phyloP scores from a whole-genome alignment of 2,888 invertebrate genomes.

The Cephus spinipes region DNA sequence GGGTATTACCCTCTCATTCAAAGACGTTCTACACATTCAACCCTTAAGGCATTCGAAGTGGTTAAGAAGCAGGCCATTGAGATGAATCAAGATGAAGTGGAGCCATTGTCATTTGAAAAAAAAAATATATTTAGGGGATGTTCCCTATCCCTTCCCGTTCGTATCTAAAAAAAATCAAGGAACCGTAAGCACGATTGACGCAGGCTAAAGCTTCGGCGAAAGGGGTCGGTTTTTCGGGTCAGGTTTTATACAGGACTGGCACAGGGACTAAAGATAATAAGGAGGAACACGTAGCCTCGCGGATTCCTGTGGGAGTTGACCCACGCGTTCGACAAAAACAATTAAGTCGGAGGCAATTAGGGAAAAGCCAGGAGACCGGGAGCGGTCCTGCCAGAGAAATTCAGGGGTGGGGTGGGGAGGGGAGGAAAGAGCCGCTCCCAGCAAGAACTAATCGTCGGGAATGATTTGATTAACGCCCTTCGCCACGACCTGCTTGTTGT shows the following conservation, averaged over 20 bases:
- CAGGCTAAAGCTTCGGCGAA: no score
- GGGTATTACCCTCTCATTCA: conserved; percentile 28
- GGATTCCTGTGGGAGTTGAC: not conserved
- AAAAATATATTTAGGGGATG: no score
- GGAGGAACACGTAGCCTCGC: no score
- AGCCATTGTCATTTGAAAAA: not conserved
- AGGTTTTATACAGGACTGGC: no score
- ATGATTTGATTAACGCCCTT: conserved; percentile 47
- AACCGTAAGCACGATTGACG: no score
- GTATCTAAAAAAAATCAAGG: no score
- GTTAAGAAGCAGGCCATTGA: not conserved
- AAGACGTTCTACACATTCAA: conserved; percentile 1
- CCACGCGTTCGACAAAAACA: conserved; percentile 24
- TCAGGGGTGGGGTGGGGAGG: not conserved
- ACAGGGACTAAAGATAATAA: no score
- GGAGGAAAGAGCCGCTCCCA: conserved; percentile 2
- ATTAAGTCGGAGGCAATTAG: conserved; percentile 25
- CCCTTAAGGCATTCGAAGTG: not conserved
- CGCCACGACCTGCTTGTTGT: conserved; percentile 23
- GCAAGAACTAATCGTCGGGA: conserved; percentile 43
- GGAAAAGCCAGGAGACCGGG: conserved; percentile 14
- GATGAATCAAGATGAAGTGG: not conserved
- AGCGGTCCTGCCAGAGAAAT: conserved; percentile 14
- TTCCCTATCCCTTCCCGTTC: no score
- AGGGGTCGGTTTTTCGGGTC: no score